phyloP scores from a whole-genome alignment of 1,140 invertebrate genomes.

The Pentalonia nigronervosa region DNA sequence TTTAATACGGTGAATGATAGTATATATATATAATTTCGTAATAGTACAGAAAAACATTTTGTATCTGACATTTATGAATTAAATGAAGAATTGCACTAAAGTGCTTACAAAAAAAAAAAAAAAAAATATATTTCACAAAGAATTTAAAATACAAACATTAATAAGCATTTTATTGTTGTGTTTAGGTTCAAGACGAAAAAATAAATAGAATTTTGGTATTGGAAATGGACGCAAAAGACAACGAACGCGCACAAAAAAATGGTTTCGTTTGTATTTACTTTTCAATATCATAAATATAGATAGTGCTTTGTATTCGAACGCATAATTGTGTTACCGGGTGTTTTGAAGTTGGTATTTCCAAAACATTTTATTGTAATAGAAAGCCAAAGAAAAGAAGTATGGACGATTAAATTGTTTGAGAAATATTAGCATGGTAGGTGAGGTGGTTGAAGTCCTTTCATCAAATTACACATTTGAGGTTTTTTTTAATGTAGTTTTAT shows the following conservation, averaged over 20 bases:
- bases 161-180: not conserved
- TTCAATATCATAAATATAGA: slow-evolving; percentile 18
- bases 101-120: not conserved
- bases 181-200: not conserved
- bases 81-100: not conserved
- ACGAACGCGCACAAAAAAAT: not conserved
- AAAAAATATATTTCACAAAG: not conserved
- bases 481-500: not conserved
- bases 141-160: slow-evolving; percentile 3
- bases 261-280: slow-evolving; percentile 4
- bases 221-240: not conserved
- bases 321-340: not conserved
- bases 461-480: not conserved
- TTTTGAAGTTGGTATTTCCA: slow-evolving; percentile 17
- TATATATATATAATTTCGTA: not conserved
- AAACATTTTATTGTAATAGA: not conserved
- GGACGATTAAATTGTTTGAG: not conserved
- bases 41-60: not conserved
- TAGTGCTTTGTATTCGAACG: not conserved
- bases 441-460: not conserved
- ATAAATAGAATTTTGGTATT: not conserved
- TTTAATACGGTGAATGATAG: not conserved
- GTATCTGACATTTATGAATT: not conserved
- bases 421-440: not conserved
- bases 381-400: not conserved